Base-by-base conservation (phyloP, 2,113 vertebrate genomes). In the Coturnix japonica region DNA sequence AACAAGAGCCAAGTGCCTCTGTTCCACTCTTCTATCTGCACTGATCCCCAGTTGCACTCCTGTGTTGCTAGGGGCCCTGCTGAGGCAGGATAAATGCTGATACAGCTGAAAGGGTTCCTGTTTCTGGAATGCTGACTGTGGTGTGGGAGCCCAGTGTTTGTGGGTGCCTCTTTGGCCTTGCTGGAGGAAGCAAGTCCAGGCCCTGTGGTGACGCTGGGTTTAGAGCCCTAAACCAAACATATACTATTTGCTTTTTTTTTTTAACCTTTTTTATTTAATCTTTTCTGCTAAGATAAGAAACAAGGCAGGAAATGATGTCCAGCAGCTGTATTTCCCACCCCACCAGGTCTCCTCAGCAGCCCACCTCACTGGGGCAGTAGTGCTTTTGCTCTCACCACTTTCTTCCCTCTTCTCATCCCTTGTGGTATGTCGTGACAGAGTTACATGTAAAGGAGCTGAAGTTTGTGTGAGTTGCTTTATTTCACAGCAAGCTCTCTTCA, bases 401-500 rank as follows among this genome's bases (percentile, higher is more conserved):
- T 2, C 53, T 54, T 53, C 15, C 21, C 11, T 78, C 44, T 33
- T 41, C n/a, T 63, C 13, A 6, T 65, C 16, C 22, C 39, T 61
- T 18, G 47, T 37, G 71, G 56, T 75, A 51, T 79, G 71, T 87
- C 41, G 47, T 31, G 70, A 37, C 9, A 54, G 57, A 28, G 63
- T 72, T 69, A 4, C 4, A 16, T 44, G 56, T 79, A 51, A 46
- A 28, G 76, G 75, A 81, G 37, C 23, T 49, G 47, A 19, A 43
- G 65, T 85, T 92, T 76, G n/a, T 43, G 23, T 20, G 72, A 92
- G 43, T 46, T 75, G 19, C 63, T 91, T 90, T 78, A 56, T 91
- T 84, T 95, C 69, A 78, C 30, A 66, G 61, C 0, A 5, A 86
- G 30, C 25, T 88, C 43, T 90, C 70, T 94, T 67, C 16, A 84